Base-by-base conservation (phyloP, 2,113 vertebrate species). In the Burhinus oedicnemus region DNA sequence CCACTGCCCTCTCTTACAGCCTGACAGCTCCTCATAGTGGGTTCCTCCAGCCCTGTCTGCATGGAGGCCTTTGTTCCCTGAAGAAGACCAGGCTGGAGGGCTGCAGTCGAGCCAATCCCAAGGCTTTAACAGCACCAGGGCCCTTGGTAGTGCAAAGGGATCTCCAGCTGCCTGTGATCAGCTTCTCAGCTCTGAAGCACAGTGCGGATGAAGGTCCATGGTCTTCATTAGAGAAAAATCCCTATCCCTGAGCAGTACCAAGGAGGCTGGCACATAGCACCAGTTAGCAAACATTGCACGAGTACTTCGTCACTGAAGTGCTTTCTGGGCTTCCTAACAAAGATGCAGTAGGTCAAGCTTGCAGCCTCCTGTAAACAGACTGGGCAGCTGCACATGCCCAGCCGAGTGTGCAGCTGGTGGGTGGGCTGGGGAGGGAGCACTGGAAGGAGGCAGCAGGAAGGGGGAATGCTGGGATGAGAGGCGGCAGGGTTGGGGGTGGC, bases 141-240 rank as follows among this genome's bases (percentile, higher is more conserved):
- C 27, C 15, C 61, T 84, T 16, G 1, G 30, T 52, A 79, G 47
- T 55, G 69, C n/a, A 71, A 82, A 82, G 29, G 55, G 3, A 64
- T 78, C 65, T 79, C 61, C 61, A 75, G 57, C 61, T 87, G 77
- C 42, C 16, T 84, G 51, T 34, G 29, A 51, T 30, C 4, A 3
- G 34, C 83, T 87, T 83, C 70, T n/a, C 71, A 74, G 22, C 80
- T 81, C 68, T 38, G 54, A 64, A 76, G 58, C 75, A 42, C 0
- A 0, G 25, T 20, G 27, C 2, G 0, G 40, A 61, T 80, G 66
- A 58, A 87, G 55, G 78, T 51, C 49, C 12, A 40, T 47, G 23
- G 22, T 74, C 52, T 85, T 94, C 78, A 72, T 92, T 76, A 88
- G 44, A 90, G 60, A 66, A 92, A 91, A 96, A 72, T 52, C 79